Base-by-base conservation (phyloP, 2,888 invertebrate species). In the Carterocephalus palaemon region DNA sequence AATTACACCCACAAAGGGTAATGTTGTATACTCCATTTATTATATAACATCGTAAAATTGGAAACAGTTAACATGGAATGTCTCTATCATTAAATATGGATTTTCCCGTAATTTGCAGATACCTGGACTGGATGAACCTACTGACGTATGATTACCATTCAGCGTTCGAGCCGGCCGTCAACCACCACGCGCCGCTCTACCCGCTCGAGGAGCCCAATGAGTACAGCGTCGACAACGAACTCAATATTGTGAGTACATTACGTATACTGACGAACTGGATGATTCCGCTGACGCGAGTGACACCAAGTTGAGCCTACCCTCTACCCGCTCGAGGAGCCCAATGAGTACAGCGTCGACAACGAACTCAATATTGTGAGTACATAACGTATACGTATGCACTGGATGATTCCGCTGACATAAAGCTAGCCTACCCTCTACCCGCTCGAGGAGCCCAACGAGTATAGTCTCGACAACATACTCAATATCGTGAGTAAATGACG, bases 401-500 rank as follows among this genome's bases (percentile, higher is more conserved):
- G 97, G 91, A 93, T 97, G 89, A 97, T 97, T 80, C 89, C 97
- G 49, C 81, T 97, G 96, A 73, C 96, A 97, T 76, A 95, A 95
- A 0, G 95, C 93, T 69, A 97, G 68, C 95, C 96, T 0, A 92
- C 97, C 0, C 88, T 97, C 4, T 95, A 90, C 71, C 90, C 95
- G 0, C 73, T 95, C 2, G 94, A 94, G 62, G 95, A 95, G 61
- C 91, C 92, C 42, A 92, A 91, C 48, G 95, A 95, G 64, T 96
- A 96, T 76, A 96, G 95, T 75, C 95, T 92, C 54, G 95, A 96
- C 65, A 90, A 90, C 20, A 94, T 96, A 68, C 88, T 97, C 15
- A 96, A 95, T 68, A 95, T 96, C 72, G 96, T 96, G 84, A 91
- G 94, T 89, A 52, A 13, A 8, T 32, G 1, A 22, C 8, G 57